phyloP scores from a whole-genome alignment of 2,113 vertebrate genomes.

The Hyla sarda region DNA sequence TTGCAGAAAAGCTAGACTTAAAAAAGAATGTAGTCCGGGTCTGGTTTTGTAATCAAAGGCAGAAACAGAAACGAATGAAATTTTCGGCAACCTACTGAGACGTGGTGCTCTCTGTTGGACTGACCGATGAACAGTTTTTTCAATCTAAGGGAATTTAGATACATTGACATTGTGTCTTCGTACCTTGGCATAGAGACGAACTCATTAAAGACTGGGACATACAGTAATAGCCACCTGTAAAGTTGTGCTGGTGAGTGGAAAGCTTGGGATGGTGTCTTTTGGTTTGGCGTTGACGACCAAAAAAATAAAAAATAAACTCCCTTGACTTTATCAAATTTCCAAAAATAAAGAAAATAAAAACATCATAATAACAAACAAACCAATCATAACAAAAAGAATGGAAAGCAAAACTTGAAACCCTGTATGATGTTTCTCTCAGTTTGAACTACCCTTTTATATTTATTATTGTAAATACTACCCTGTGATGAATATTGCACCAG shows the following conservation, averaged over 20 bases:
- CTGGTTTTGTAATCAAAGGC: constrained; percentile 95
- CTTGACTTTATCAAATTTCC: constrained; percentile 35
- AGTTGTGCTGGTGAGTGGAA: constrained; percentile 59
- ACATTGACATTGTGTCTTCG: constrained; percentile 36
- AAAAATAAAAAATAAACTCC: neutral
- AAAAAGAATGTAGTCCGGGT: constrained; percentile 95
- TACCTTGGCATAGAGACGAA: constrained; percentile 51
- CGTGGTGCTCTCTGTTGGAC: constrained; percentile 28
- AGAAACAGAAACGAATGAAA: constrained; percentile 96
- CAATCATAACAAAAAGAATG: constrained; percentile 56
- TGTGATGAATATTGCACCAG: constrained; percentile 79
- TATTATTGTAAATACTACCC: constrained; percentile 77
- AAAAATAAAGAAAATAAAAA: neutral
- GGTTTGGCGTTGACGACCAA: neutral
- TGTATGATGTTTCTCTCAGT: constrained; percentile 67
- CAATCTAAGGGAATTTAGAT: constrained; percentile 49
- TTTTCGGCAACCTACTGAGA: constrained; percentile 90
- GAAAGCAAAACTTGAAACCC: constrained; percentile 64
- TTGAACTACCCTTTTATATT: constrained; percentile 80
- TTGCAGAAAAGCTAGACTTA: constrained; percentile 92
- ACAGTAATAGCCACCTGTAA: constrained; percentile 45
- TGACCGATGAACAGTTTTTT: constrained; percentile 36
- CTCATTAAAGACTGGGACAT: constrained; percentile 46
- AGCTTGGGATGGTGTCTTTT: constrained; percentile 51
- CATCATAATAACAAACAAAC: constrained; percentile 4